Percentiles rank a stretch among this genome's conserved stretches.
phyloP scores from a whole-genome alignment of 2,888 invertebrate genomes.

The Apotomis betuletana region DNA sequence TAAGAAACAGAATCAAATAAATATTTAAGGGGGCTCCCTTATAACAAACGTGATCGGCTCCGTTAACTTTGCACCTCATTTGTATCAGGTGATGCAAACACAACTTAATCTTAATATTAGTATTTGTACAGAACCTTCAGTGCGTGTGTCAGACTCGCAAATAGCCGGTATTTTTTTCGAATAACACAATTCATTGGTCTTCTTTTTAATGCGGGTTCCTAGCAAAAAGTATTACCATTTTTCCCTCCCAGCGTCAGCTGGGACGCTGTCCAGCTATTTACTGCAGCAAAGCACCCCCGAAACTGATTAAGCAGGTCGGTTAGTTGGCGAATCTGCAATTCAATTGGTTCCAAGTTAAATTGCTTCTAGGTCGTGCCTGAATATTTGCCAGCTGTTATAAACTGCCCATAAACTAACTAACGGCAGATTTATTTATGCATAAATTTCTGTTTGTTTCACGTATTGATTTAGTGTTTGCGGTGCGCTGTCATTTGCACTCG shows the following conservation, averaged over 20 bases:
- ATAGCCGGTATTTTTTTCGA: too few relatives aligned
- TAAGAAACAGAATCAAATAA: too few relatives aligned
- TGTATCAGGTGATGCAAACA: too few relatives aligned
- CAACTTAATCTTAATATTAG: too few relatives aligned
- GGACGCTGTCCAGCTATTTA: slow-evolving; percentile 8
- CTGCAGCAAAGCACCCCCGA: slow-evolving; percentile 30
- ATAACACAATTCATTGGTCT: too few relatives aligned
- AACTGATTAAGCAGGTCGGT: slow-evolving; percentile 40
- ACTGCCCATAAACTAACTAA: slow-evolving; percentile 66
- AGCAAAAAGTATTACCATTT: background rate
- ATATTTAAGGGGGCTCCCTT: too few relatives aligned
- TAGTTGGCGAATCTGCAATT: slow-evolving; percentile 64
- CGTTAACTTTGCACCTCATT: too few relatives aligned
- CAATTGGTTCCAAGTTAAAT: slow-evolving; percentile 64
- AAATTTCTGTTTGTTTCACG: slow-evolving; percentile 49
- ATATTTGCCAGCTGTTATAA: slow-evolving; percentile 69
- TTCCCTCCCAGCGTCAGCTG: background rate
- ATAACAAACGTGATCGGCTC: too few relatives aligned
- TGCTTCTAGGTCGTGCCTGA: slow-evolving; percentile 62
- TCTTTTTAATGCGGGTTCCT: too few relatives aligned
- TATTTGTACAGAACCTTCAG: too few relatives aligned
- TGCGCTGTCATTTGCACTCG: slow-evolving; percentile 26
- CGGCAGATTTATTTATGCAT: slow-evolving; percentile 65
- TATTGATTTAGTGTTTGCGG: slow-evolving; percentile 37
- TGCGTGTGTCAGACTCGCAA: too few relatives aligned